Percentiles rank a stretch among this genome's conserved stretches.
phyloP scores from a whole-genome alignment of 1,140 invertebrate species.

The Listronotus bonariensis region DNA sequence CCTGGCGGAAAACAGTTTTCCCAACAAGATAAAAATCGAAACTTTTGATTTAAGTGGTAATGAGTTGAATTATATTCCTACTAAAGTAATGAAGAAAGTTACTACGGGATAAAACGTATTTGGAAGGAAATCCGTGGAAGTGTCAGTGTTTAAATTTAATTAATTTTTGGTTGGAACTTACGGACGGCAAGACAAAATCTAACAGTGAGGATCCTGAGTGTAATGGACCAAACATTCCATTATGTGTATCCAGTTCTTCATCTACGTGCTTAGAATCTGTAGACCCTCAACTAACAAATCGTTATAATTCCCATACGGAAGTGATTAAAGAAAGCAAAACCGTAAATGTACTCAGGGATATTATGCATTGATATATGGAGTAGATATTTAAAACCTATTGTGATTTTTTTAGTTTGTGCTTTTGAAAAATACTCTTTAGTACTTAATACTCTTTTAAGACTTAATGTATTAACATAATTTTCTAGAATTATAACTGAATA shows the following conservation, averaged over 20 bases:
- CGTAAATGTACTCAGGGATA: not conserved
- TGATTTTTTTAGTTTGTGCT: no score
- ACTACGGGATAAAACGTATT: not conserved
- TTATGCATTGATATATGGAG: no score
- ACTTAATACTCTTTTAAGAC: no score
- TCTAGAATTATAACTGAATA: no score
- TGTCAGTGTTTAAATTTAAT: constrained; percentile 5
- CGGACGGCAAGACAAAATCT: not conserved
- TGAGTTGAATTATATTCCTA: not conserved
- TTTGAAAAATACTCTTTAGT: no score
- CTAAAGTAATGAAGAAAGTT: not conserved
- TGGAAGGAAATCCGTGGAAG: constrained; percentile 9
- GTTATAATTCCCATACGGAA: no score
- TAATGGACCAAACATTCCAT: not conserved
- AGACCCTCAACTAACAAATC: not conserved
- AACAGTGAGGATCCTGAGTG: not conserved
- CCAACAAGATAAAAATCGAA: not conserved
- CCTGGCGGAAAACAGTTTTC: not conserved
- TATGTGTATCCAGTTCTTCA: not conserved
- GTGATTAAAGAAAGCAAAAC: no score
- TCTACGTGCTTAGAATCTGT: not conserved
- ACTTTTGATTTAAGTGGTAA: constrained; percentile 1
- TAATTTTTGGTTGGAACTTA: constrained; percentile 7
- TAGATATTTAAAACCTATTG: no score
- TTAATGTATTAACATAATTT: no score